A percentile compares a stretch with the other conserved stretches of the same genome.
Conservation (phyloP, 2,113 vertebrate species). For the Trochalopteron elliotii region DNA sequence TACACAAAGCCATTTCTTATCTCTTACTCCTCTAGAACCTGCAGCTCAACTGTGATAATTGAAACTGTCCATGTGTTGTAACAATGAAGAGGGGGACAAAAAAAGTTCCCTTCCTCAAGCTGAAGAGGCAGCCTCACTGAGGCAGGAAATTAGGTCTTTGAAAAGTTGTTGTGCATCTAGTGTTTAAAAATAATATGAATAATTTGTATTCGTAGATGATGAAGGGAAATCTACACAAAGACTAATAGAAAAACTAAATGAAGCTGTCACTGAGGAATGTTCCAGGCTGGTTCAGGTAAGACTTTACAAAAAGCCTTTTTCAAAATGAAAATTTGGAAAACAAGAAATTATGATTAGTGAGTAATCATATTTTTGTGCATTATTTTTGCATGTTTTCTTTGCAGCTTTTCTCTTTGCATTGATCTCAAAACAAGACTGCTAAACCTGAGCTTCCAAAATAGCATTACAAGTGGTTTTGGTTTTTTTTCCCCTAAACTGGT, state of each 20-base stretch:
- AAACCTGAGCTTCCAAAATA: not conserved
- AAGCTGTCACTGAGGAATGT: conserved; percentile 82
- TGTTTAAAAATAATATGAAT: not conserved
- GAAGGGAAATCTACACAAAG: conserved; percentile 67
- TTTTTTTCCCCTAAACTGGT: not conserved
- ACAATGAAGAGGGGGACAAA: not conserved
- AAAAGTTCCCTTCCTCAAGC: not conserved
- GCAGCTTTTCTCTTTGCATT: not conserved
- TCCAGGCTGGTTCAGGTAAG: conserved; percentile 75
- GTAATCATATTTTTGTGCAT: not conserved
- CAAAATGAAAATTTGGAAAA: not conserved
- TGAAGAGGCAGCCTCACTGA: not conserved
- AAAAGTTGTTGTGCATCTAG: not conserved
- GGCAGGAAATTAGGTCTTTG: not conserved
- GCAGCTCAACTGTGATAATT: not conserved
- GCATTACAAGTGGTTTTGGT: not conserved
- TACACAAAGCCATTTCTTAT: not conserved
- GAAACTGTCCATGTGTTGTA: not conserved
- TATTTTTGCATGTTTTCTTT: not conserved
- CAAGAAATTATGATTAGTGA: not conserved
- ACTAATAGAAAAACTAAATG: conserved; percentile 75
- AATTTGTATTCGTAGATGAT: conserved; percentile 55
- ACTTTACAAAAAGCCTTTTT: not conserved
- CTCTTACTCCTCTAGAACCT: not conserved
- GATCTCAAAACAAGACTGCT: not conserved